Percentiles rank a stretch among this genome's conserved stretches.
Conservation (phyloP, 1,140 invertebrate species). For the Zaprionus capensis region DNA sequence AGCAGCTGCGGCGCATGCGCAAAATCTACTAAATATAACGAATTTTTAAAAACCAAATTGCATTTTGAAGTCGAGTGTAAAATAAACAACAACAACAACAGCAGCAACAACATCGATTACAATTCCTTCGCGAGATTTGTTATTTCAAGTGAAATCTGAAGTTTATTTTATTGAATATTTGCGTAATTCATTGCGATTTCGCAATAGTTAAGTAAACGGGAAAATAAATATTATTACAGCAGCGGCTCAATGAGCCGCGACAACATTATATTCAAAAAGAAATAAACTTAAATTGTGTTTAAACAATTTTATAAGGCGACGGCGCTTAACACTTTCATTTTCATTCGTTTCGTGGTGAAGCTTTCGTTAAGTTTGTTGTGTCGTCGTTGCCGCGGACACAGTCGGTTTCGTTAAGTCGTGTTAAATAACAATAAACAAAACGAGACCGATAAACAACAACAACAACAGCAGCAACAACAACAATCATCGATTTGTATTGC, state of each 20-base stretch:
- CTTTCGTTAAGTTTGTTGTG: conserved; percentile 34
- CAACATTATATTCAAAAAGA: conserved; percentile 35
- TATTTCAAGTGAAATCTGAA: conserved; percentile 50
- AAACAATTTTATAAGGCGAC: conserved; percentile 43
- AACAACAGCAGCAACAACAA: conserved; percentile 30
- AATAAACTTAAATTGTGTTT: conserved; percentile 23
- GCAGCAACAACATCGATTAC: not conserved
- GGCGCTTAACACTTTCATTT: conserved; percentile 75
- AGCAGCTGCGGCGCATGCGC: conserved; percentile 62
- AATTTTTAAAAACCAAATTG: conserved; percentile 16
- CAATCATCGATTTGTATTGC: conserved; percentile 29
- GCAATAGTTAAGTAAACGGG: conserved; percentile 31
- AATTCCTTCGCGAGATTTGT: conserved; percentile 10
- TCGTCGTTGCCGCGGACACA: conserved; percentile 4
- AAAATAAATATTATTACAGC: conserved; percentile 68
- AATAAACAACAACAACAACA: conserved; percentile 22
- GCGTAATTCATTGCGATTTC: conserved; percentile 36
- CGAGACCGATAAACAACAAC: conserved; percentile 12
- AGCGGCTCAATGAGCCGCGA: conserved; percentile 38
- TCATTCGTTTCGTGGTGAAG: conserved; percentile 46
- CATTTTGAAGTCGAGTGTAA: conserved; percentile 33
- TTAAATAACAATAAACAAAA: conserved; percentile 78
- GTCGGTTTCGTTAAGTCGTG: conserved; percentile 64
- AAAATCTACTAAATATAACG: conserved; percentile 23
- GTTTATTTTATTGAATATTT: conserved; percentile 34